These are phyloP conservation scores for Chamaea fasciata DNA, from an alignment of 2,113 vertebrate genomes.

Conservation along the genomic window DNA sequence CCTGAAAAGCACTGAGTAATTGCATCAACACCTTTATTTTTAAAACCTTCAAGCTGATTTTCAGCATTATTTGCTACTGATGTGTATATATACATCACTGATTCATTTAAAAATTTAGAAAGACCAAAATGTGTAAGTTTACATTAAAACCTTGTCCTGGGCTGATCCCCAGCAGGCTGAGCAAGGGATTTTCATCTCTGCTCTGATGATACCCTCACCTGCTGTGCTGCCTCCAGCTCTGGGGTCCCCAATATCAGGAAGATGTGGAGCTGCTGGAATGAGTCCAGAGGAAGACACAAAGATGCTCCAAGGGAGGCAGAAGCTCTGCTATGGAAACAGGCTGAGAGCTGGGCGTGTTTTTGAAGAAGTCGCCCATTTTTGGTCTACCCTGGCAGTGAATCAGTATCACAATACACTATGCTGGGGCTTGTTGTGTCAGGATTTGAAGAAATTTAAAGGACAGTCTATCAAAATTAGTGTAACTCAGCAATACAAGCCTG, in stretches of 20 bases:
- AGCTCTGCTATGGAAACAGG: background rate
- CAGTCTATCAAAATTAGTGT: background rate
- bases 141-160: background rate
- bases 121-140: background rate
- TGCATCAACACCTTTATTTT: background rate
- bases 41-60: background rate
- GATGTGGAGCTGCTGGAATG: background rate
- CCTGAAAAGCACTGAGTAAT: background rate
- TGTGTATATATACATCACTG: background rate
- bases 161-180: background rate
- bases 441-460: background rate
- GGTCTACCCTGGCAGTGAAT: background rate
- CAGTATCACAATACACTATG: background rate
- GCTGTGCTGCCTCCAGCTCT: background rate
- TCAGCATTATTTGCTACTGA: background rate
- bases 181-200: background rate
- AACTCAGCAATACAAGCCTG: background rate
- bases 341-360: background rate
- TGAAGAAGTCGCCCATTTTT: background rate
- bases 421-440: accelerated
- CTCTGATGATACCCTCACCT: background rate
- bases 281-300: background rate
- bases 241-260: background rate
- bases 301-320: background rate
- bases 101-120: background rate